Conservation (phyloP, 1,140 invertebrate species). For the Microplitis mediator region DNA sequence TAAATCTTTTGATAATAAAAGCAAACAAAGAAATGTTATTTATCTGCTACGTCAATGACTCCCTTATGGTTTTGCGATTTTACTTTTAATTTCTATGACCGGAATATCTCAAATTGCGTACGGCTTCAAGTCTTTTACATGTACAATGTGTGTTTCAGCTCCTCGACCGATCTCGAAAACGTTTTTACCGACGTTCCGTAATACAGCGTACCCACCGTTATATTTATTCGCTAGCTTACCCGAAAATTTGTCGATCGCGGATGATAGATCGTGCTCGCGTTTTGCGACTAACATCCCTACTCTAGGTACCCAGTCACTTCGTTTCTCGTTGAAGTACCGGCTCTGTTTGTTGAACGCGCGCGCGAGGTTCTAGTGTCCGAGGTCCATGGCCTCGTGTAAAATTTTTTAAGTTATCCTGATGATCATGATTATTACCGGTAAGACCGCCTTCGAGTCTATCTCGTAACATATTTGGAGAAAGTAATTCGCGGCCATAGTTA, state of each 20-base stretch:
- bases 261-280: background rate
- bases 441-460: background rate
- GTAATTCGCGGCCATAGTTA: conserved; percentile 10
- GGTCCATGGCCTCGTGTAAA: background rate
- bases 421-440: background rate
- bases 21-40: no score
- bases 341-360: background rate
- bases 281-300: background rate
- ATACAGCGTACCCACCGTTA: no score
- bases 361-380: background rate
- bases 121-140: no score
- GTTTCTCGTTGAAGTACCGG: background rate
- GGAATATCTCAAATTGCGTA: no score
- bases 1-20: no score
- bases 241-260: background rate
- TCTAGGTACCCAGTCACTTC: background rate
- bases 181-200: no score
- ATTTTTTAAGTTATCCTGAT: background rate
- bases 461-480: background rate
- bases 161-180: no score
- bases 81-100: no score
- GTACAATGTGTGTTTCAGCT: no score
- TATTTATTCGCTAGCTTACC: no score
- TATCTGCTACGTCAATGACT: no score
- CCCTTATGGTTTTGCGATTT: no score